Percentiles rank a stretch among this genome's conserved stretches.
phyloP scores from a whole-genome alignment of 2,113 vertebrate species.

The Ameiurus melas region DNA sequence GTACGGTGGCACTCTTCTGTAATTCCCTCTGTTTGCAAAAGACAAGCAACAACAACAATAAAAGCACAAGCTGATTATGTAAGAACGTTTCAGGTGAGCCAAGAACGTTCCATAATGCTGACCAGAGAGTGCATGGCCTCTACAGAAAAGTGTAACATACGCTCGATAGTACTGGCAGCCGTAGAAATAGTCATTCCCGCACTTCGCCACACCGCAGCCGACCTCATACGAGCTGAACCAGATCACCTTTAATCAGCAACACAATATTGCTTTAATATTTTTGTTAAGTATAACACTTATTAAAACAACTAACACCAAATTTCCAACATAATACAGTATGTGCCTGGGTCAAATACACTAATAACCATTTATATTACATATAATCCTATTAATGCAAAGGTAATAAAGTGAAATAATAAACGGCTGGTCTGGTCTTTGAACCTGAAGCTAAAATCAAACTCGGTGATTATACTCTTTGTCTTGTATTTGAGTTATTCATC shows the following conservation, averaged over 20 bases:
- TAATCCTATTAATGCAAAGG: neutral
- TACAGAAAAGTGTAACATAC: slow-evolving; percentile 49
- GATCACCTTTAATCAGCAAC: slow-evolving; percentile 26
- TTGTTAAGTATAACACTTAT: neutral
- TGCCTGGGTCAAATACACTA: neutral
- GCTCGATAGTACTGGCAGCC: slow-evolving; percentile 70
- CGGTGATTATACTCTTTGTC: neutral
- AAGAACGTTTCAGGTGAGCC: too few relatives aligned
- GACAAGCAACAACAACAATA: neutral
- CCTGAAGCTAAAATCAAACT: neutral
- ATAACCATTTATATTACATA: neutral
- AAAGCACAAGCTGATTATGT: neutral
- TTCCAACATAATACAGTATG: neutral
- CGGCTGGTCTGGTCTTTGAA: neutral
- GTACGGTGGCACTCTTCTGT: slow-evolving; percentile 57
- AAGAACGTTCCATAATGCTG: neutral
- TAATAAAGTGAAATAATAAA: neutral
- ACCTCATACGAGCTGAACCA: slow-evolving; percentile 69
- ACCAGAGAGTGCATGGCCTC: neutral
- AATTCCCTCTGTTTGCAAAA: slow-evolving; percentile 68
- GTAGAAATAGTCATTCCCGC: slow-evolving; percentile 61
- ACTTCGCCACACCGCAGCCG: slow-evolving; percentile 64
- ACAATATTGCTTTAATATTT: too few relatives aligned
- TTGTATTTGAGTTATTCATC: neutral
- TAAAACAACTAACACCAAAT: neutral